phyloP scores from a whole-genome alignment of 2,797 vertebrate species.

The Molothrus aeneus region DNA sequence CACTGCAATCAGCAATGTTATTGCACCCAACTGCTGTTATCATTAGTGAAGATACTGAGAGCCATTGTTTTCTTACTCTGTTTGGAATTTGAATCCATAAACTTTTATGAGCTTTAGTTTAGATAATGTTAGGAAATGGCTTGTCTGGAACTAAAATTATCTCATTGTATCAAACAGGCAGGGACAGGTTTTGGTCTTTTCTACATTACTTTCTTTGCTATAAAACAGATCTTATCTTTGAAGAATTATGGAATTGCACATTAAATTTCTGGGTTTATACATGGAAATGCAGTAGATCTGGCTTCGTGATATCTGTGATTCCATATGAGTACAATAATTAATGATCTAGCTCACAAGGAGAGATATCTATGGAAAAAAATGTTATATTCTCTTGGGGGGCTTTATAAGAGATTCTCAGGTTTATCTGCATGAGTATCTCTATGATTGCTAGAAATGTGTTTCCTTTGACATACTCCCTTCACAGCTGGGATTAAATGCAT shows the following conservation, averaged over 20 bases:
- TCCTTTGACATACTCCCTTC: neutral
- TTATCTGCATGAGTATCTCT: neutral
- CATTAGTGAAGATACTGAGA: neutral
- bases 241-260: neutral
- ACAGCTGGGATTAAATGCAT: neutral
- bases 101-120: constrained; percentile 64
- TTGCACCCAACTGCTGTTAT: neutral
- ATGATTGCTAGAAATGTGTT: neutral
- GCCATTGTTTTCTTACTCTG: neutral
- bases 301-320: constrained; percentile 9
- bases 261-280: neutral
- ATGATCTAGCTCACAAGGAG: neutral
- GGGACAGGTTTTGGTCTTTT: constrained; percentile 37
- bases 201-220: constrained; percentile 16
- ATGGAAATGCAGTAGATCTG: neutral
- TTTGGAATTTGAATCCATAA: constrained; percentile 45
- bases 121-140: constrained; percentile 62
- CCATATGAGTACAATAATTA: neutral
- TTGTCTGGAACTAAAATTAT: constrained; percentile 61
- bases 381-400: neutral
- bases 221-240: constrained; percentile 46
- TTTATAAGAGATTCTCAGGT: neutral
- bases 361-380: neutral
- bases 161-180: constrained; percentile 58
- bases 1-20: neutral